phyloP scores from a whole-genome alignment of 1,140 invertebrate species.

The Drosophila bocki region DNA sequence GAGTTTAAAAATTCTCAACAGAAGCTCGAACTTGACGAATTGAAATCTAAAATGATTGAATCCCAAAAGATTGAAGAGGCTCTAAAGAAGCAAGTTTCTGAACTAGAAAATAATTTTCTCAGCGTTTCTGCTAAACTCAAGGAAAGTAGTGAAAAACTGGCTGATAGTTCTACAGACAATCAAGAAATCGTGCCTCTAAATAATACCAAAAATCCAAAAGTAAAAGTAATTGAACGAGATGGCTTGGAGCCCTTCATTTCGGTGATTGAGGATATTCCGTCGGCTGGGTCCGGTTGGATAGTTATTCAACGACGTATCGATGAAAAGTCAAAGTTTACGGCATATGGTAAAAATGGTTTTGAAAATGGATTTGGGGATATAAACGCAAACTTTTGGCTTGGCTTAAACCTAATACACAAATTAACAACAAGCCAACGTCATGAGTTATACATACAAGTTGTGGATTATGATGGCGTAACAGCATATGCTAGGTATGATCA shows the following conservation, averaged over 20 bases:
- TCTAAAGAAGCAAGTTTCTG: background rate
- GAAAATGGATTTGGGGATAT: background rate
- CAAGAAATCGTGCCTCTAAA: background rate
- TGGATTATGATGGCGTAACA: background rate
- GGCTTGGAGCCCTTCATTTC: background rate
- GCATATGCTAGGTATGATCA: constrained; percentile 4
- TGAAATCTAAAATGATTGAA: background rate
- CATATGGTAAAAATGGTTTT: rapidly evolving
- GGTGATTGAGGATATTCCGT: constrained; percentile 6
- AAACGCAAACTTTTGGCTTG: background rate
- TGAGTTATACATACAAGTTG: background rate
- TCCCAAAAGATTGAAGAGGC: background rate
- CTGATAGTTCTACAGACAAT: background rate
- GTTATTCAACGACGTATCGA: background rate
- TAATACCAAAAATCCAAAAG: background rate
- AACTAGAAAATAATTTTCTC: background rate
- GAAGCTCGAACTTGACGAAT: background rate
- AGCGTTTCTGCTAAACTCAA: background rate
- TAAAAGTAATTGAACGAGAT: background rate
- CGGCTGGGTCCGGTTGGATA: constrained; percentile 1
- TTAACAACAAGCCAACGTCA: background rate
- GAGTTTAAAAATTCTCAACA: background rate
- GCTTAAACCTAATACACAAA: background rate
- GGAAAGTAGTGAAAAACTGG: background rate
- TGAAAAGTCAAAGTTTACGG: rapidly evolving